Evolutionary conservation across 92 coral and sea anemone species (phyloP).

Genomic region (Bergia puertoricense): DNA sequence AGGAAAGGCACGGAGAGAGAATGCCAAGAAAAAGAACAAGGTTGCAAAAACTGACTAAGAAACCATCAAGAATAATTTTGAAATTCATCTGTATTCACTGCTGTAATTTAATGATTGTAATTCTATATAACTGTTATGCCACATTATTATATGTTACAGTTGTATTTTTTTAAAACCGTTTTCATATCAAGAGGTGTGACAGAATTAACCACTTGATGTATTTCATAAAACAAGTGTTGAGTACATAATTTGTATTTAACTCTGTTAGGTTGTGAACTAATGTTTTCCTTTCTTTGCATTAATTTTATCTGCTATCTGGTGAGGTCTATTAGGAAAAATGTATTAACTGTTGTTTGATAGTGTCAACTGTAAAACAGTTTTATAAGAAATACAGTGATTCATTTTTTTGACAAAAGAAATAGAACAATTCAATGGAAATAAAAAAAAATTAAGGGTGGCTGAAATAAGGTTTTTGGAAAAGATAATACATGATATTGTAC

Average conservation of each 20-base stretch:
- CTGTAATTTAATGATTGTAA: not conserved
- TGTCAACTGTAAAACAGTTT: too few relatives aligned
- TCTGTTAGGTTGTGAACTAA: not conserved
- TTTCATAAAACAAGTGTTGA: too few relatives aligned
- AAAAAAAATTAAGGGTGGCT: too few relatives aligned
- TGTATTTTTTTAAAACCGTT: not conserved
- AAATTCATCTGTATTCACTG: not conserved
- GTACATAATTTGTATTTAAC: not conserved
- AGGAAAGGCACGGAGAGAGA: not conserved
- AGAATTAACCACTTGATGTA: not conserved
- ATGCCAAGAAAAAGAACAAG: slow-evolving; percentile 25
- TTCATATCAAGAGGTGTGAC: not conserved
- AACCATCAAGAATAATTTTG: not conserved
- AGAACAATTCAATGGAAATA: too few relatives aligned
- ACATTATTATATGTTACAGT: not conserved
- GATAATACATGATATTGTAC: too few relatives aligned
- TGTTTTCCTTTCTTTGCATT: too few relatives aligned
- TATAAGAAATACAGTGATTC: too few relatives aligned
- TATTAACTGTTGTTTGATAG: too few relatives aligned
- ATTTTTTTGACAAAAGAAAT: too few relatives aligned
- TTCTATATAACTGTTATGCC: not conserved
- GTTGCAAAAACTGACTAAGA: slow-evolving; percentile 43
- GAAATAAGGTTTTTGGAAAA: too few relatives aligned
- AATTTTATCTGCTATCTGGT: too few relatives aligned
- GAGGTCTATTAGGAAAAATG: too few relatives aligned